These are phyloP conservation scores for Cheilosia vulpina DNA, from an alignment of 2,888 invertebrate genomes.

Conservation along the genomic window DNA sequence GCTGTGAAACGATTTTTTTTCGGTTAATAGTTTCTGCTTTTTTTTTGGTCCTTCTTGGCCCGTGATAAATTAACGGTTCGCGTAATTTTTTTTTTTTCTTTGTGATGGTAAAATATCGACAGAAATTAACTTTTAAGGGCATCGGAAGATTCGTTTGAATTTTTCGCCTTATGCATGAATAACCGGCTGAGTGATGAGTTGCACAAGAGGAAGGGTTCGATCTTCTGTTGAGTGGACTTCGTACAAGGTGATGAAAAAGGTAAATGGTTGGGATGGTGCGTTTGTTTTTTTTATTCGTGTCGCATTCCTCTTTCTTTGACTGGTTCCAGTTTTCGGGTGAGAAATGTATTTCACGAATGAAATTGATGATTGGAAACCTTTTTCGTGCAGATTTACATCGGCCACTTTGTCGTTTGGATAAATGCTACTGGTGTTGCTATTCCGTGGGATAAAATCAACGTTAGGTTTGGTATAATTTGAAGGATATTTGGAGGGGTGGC, in stretches of 20 bases:
- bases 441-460: slow-evolving; percentile 21
- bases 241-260: slow-evolving; percentile 60
- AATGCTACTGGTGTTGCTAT: slow-evolving; percentile 51
- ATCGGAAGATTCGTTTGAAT: slow-evolving; percentile 57
- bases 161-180: slow-evolving; percentile 64
- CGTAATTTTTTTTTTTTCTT: slow-evolving; percentile 58
- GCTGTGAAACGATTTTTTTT: slow-evolving; percentile 17
- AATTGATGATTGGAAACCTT: slow-evolving; percentile 70
- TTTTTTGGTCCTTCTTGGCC: slow-evolving; percentile 43
- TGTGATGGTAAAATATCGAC: slow-evolving; percentile 72
- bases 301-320: slow-evolving; percentile 20
- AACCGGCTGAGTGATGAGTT: slow-evolving; percentile 59
- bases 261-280: slow-evolving; percentile 29
- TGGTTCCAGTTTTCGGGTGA: slow-evolving; percentile 52
- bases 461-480: slow-evolving; percentile 1
- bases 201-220: slow-evolving; percentile 26
- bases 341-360: slow-evolving; percentile 65
- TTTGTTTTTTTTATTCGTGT: slow-evolving; percentile 2
- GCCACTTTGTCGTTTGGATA: slow-evolving; percentile 34
- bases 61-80: slow-evolving; percentile 74
- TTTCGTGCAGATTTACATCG: slow-evolving; percentile 29
- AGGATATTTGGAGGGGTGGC: not conserved
- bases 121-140: slow-evolving; percentile 75
- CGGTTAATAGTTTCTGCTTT: slow-evolving; percentile 49
- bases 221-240: slow-evolving; percentile 30